Conservation (phyloP, 2,888 invertebrate species). For the Parapristionchus giblindavisi region DNA sequence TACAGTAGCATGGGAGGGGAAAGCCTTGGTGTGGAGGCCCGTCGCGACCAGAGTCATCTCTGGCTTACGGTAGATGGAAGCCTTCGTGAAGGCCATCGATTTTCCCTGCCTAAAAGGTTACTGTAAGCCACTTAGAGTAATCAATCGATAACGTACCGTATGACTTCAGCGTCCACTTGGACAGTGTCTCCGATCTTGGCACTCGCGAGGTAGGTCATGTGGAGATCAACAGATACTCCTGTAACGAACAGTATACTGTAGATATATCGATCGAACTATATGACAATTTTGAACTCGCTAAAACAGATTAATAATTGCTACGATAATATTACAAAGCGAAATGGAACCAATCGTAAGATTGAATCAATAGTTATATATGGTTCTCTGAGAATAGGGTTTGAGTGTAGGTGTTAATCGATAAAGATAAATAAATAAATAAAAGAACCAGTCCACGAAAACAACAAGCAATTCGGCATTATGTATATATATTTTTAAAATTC, state of each 20-base stretch:
- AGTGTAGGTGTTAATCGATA: not conserved
- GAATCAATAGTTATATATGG: no score
- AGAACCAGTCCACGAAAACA: no score
- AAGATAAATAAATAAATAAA: no score
- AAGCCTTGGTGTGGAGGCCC: constrained; percentile 82
- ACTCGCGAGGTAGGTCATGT: constrained; percentile 82
- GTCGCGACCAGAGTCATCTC: constrained; percentile 81
- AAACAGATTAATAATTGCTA: no score
- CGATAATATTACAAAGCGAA: not conserved
- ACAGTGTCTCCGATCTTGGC: constrained; percentile 83
- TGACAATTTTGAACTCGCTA: no score
- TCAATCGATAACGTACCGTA: constrained; percentile 60
- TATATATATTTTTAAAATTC: no score
- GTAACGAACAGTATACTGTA: constrained; percentile 67
- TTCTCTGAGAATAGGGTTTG: not conserved
- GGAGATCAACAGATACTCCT: constrained; percentile 85
- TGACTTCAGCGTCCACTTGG: constrained; percentile 81
- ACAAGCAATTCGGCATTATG: no score
- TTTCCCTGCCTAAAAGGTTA: constrained; percentile 77
- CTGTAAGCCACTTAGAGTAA: not conserved
- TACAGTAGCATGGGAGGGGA: constrained; percentile 21
- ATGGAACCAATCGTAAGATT: not conserved
- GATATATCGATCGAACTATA: not conserved
- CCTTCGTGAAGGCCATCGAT: constrained; percentile 72
- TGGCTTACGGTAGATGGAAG: constrained; percentile 81